Conservation (phyloP, 2,113 vertebrate species). For the Galbula dea region DNA sequence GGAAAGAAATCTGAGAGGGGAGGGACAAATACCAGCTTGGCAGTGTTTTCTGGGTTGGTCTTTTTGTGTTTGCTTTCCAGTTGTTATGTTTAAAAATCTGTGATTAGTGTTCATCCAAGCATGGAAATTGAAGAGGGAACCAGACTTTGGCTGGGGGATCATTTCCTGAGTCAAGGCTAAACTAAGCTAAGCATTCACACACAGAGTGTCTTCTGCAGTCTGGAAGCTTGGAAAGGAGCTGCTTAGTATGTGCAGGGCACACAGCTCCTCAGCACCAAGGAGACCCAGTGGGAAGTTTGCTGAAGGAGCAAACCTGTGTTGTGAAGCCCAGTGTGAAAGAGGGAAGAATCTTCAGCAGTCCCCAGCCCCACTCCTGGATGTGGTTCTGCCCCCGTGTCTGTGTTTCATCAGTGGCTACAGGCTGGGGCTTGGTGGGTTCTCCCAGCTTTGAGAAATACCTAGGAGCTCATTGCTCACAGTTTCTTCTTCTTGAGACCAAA, state of each 20-base stretch:
- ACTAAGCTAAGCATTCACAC: not conserved
- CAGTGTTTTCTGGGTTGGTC: not conserved
- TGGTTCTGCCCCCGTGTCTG: not conserved
- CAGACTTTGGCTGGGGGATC: not conserved
- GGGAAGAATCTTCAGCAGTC: not conserved
- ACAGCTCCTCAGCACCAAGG: rapidly evolving
- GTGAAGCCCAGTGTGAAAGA: not conserved
- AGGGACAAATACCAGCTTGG: not conserved
- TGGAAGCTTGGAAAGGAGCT: not conserved
- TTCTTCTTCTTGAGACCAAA: not conserved
- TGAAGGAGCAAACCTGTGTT: not conserved
- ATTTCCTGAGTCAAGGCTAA: not conserved
- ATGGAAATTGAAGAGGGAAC: not conserved
- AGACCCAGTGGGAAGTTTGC: not conserved
- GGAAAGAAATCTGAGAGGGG: not conserved
- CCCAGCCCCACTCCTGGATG: not conserved
- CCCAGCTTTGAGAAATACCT: not conserved
- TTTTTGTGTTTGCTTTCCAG: not conserved
- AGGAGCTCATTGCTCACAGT: not conserved
- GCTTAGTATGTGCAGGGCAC: not conserved
- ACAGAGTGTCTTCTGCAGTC: not conserved
- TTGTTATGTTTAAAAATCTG: not conserved
- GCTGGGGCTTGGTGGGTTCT: not conserved
- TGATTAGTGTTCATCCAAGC: not conserved
- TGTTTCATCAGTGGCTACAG: not conserved